Evolutionary conservation across 2,797 vertebrate species (phyloP), one percentile per base, ranked within the genome.

Genomic region (Chrysocyon brachyurus): DNA sequence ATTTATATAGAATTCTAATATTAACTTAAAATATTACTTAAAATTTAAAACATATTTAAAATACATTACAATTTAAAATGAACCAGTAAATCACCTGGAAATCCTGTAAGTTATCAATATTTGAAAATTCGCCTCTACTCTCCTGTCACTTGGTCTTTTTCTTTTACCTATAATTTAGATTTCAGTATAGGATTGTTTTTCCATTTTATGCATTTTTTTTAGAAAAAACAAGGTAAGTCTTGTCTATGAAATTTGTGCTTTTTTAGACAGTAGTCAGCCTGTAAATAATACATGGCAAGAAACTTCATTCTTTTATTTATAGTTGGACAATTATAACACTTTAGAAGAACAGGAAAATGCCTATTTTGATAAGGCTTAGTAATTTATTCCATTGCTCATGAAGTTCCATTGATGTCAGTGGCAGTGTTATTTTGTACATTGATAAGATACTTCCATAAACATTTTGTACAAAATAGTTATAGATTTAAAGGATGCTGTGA

Each of bases 181-280:
- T 75, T 22, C 56, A 52, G 5, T 59, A 49, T 64, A 86, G 16
- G 21, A 52, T 33, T 68, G 49, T 85, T 92, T 92, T 93, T 73
- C 64, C 12, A 73, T 88, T 63, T 93, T 83, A 61, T 81, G 11
- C 75, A 16, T 28, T 96, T 88, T 95, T 85, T 72, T 88, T 16
- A 95, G 95, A 83, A 97, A 96, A 90, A 98, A 97, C 52, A 95
- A 84, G n/a, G 82, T 95, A 96, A 94, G 33, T 11, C 86, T 96
- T 89, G 83, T 87, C n/a, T 82, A 11, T 96, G 96, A 97, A 96
- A 97, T 97, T 33, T 77, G 28, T 46, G 68, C 46, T 61, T 97
- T 96, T 96, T 83, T 36, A 96, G 95, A 94, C 33, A 96, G 49
- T 87, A 97, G 94, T 90, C 94, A 84, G 24, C 63, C 63, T 72